These are phyloP conservation scores for Motacilla alba DNA, from an alignment of 2,113 vertebrate species.

Conservation along the genomic window DNA sequence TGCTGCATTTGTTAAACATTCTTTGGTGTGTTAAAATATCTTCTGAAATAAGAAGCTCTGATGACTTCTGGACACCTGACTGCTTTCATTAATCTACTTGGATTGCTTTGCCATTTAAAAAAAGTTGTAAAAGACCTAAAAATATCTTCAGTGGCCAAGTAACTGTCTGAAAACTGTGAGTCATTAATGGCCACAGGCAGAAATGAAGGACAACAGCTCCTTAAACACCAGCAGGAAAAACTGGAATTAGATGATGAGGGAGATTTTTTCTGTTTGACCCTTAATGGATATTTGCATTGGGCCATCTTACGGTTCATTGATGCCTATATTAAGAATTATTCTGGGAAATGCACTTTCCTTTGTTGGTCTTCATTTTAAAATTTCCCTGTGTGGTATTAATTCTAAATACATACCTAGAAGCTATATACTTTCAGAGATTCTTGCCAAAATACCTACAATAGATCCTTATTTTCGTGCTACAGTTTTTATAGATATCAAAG, in stretches of 20 bases:
- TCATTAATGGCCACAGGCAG: slow-evolving; percentile 45
- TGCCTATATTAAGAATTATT: not conserved
- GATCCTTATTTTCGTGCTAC: not conserved
- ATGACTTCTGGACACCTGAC: not conserved
- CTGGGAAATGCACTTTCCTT: not conserved
- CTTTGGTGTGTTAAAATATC: not conserved
- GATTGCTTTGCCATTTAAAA: slow-evolving; percentile 27
- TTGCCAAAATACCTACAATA: not conserved
- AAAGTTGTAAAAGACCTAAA: slow-evolving; percentile 36
- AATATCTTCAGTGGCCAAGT: slow-evolving; percentile 43
- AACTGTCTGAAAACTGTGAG: slow-evolving; percentile 44
- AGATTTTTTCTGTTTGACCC: not conserved
- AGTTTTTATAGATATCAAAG: not conserved
- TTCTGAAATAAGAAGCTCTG: not conserved
- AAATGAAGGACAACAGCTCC: slow-evolving; percentile 22
- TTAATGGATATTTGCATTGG: not conserved
- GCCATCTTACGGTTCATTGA: not conserved
- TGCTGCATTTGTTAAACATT: not conserved
- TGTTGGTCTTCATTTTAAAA: not conserved
- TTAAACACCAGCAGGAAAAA: not conserved
- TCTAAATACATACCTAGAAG: not conserved
- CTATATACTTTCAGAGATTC: not conserved
- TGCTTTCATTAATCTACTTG: slow-evolving; percentile 25
- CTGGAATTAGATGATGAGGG: not conserved
- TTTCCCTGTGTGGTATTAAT: not conserved